Base-by-base conservation (phyloP, 1,140 invertebrate genomes). In the Halotydeus destructor region DNA sequence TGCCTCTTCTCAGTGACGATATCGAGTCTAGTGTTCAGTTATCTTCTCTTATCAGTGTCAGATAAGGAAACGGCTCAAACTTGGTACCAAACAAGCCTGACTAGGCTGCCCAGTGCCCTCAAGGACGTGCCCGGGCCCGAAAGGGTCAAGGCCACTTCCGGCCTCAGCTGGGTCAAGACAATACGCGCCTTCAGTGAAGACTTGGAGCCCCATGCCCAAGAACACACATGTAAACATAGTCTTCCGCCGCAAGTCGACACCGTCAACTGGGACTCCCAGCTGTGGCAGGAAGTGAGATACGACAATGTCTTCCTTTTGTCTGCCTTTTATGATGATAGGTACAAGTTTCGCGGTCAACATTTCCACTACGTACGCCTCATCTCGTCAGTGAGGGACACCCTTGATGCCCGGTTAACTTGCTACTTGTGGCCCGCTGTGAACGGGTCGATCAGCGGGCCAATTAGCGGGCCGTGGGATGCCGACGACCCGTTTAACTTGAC, bases 221-320 rank as follows among this genome's bases (percentile, higher is more conserved):
- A 19, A 5, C 16, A 18, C 4, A n/a, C 4, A 1, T 37, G 35
- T 23, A 11, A 11, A 21, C n/a, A n/a, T n/a, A n/a, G n/a, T n/a
- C n/a, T n/a, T n/a, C n/a, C 28, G 22, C 36, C 6, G 14, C 35
- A 14, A 44, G 34, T 18, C 21, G 18, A 24, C 32, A 14, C 8
- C 18, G 23, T 37, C 5, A 37, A 19, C 5, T 37, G 35, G 35
- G 35, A 37, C 35, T 6, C 3, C 5, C 12, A 18, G 19, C 35
- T 21, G 12, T 37, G 22, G 16, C 35, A 37, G 24, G 19, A 23
- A 23, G 19, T 37, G 4, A 12, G 24, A 5, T 37, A 37, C 19
- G 35, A 37, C n/a, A 37, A 37, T 37, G 24, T 37, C 6, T 37
- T 22, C 35, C 22, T 37, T 21, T 37, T 11, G 16, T 11, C 35